Percentiles rank a stretch among this genome's conserved stretches.
phyloP scores from a whole-genome alignment of 2,888 invertebrate species.

The Phasia obesa region DNA sequence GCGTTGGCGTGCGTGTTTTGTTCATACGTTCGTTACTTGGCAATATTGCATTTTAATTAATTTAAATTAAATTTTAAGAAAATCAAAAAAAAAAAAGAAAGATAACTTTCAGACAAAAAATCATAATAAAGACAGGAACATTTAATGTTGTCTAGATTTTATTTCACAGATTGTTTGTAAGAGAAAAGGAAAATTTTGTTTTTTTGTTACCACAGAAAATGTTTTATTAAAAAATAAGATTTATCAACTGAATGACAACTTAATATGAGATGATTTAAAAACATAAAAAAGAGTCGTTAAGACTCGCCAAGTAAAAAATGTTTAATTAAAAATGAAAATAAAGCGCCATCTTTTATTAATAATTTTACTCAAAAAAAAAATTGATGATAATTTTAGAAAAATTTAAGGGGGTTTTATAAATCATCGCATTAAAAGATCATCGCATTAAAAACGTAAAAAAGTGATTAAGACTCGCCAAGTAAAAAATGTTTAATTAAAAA shows the following conservation, averaged over 20 bases:
- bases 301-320: not conserved
- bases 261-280: slow-evolving; percentile 50
- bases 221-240: slow-evolving; percentile 25
- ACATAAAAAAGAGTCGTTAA: slow-evolving; percentile 3
- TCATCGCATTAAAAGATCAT: too few species aligned
- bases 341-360: slow-evolving; percentile 21
- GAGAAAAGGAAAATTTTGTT: not conserved
- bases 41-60: slow-evolving; percentile 69
- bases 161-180: slow-evolving; percentile 24
- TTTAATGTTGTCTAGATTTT: slow-evolving; percentile 51
- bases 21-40: slow-evolving; percentile 40
- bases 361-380: too few species aligned
- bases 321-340: slow-evolving; percentile 39
- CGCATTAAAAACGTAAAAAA: slow-evolving; percentile 38
- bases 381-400: too few species aligned
- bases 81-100: slow-evolving; percentile 5
- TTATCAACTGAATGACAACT: slow-evolving; percentile 63
- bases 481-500: slow-evolving; percentile 40
- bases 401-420: too few species aligned
- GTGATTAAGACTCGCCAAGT: not conserved
- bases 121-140: slow-evolving; percentile 23
- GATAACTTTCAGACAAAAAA: not conserved
- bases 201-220: slow-evolving; percentile 7
- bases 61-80: slow-evolving; percentile 63
- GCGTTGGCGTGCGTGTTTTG: slow-evolving; percentile 65